Evolutionary conservation across 2,888 invertebrate species (phyloP).

Genomic region (Ganaspis brasiliensis): DNA sequence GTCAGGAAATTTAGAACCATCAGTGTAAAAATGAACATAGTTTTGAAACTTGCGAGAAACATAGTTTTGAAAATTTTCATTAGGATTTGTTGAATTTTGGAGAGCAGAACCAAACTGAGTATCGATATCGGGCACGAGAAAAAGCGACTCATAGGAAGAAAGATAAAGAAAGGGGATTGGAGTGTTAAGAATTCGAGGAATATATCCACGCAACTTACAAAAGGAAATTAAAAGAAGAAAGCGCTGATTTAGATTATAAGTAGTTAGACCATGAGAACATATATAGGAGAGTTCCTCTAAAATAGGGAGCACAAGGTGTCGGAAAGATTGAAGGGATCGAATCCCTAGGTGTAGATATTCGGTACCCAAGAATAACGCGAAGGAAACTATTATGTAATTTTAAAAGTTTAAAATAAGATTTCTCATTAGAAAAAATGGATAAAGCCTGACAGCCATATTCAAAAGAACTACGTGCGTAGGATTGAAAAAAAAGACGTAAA

Average conservation of each 20-base stretch:
- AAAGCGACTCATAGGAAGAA: neutral
- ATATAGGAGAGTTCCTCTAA: neutral
- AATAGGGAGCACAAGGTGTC: neutral
- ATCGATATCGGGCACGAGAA: neutral
- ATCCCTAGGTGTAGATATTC: slow-evolving; percentile 47
- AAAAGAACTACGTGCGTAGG: slow-evolving; percentile 41
- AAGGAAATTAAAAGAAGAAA: neutral
- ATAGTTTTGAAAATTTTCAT: neutral
- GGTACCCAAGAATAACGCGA: slow-evolving; percentile 51
- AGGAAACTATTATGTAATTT: slow-evolving; percentile 49
- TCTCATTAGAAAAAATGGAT: slow-evolving; percentile 21
- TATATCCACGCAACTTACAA: neutral
- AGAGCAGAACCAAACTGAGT: neutral
- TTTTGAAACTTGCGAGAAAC: neutral
- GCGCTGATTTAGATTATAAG: neutral
- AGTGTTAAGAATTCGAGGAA: neutral
- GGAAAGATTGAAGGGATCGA: neutral
- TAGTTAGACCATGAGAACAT: neutral
- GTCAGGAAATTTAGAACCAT: neutral
- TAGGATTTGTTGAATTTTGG: neutral
- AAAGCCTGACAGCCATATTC: slow-evolving; percentile 51
- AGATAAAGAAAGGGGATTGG: neutral
- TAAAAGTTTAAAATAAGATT: slow-evolving; percentile 38
- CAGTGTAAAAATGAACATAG: no score
- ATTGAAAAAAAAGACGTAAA: slow-evolving; percentile 23